Percentiles rank a stretch among this genome's conserved stretches.
phyloP scores from a whole-genome alignment of 2,113 vertebrate species.

The Bambusicola thoracicus region DNA sequence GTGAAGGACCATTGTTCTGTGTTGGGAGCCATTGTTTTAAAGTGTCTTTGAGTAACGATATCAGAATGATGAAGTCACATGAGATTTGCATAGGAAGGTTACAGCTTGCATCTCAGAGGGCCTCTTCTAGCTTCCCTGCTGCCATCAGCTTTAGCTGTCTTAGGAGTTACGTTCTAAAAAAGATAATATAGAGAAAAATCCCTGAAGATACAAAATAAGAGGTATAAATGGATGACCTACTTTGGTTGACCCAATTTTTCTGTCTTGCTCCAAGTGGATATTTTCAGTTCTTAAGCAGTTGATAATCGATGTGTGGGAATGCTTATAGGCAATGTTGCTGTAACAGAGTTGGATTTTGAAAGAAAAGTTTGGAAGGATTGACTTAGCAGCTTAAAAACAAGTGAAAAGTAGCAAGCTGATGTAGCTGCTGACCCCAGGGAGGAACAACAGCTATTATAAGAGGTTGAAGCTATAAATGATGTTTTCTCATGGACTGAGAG shows the following conservation, averaged over 20 bases:
- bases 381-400: not conserved
- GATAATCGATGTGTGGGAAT: constrained; percentile 11
- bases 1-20: not conserved
- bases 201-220: constrained; percentile 13
- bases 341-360: constrained; percentile 24
- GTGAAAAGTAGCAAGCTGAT: not conserved
- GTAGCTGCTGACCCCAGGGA: not conserved
- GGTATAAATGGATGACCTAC: constrained; percentile 52
- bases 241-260: constrained; percentile 49
- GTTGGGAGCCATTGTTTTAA: not conserved
- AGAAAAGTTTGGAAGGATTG: constrained; percentile 8
- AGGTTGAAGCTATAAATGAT: not conserved
- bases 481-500: not conserved
- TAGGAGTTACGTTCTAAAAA: not conserved
- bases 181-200: constrained; percentile 8
- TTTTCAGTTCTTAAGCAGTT: constrained; percentile 44
- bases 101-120: not conserved
- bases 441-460: not conserved
- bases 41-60: not conserved
- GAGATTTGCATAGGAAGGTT: not conserved
- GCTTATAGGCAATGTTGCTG: not conserved
- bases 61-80: not conserved
- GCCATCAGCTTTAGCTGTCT: not conserved
- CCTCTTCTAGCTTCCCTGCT: not conserved
- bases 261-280: constrained; percentile 12